A percentile compares a stretch with the other conserved stretches of the same genome.
phyloP scores from a whole-genome alignment of 2,888 invertebrate species.

The Clivina fossor region DNA sequence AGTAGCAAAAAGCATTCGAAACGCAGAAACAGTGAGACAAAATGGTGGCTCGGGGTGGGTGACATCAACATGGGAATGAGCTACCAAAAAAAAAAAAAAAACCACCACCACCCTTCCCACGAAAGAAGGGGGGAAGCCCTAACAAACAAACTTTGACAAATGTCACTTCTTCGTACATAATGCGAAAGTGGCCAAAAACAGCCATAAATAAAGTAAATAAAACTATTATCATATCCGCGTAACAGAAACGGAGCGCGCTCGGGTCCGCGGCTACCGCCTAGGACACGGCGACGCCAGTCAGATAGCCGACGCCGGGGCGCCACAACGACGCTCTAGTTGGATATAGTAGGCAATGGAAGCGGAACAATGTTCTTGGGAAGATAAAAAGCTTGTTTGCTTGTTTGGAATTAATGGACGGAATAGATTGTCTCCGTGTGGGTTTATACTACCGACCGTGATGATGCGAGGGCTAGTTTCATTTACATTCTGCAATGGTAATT shows the following conservation, averaged over 20 bases:
- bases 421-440: no score
- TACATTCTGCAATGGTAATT: no score
- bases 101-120: no score
- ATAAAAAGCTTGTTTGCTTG: conserved; percentile 6
- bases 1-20: conserved; percentile 20
- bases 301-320: conserved; percentile 19
- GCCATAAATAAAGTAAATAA: conserved; percentile 54
- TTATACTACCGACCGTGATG: no score
- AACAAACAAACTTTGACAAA: conserved; percentile 33
- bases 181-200: conserved; percentile 50
- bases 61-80: conserved; percentile 11
- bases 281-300: no score
- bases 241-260: conserved; percentile 9
- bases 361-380: background rate
- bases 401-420: no score
- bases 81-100: no score
- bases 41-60: background rate
- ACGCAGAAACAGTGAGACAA: background rate
- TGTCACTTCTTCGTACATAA: conserved; percentile 30
- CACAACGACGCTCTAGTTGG: conserved; percentile 18
- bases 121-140: conserved; percentile 6
- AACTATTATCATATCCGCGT: conserved; percentile 46
- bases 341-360: conserved; percentile 1
- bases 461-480: no score
- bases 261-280: conserved; percentile 11